phyloP scores from a whole-genome alignment of 2,113 vertebrate genomes.

The Tyrannus savana region DNA sequence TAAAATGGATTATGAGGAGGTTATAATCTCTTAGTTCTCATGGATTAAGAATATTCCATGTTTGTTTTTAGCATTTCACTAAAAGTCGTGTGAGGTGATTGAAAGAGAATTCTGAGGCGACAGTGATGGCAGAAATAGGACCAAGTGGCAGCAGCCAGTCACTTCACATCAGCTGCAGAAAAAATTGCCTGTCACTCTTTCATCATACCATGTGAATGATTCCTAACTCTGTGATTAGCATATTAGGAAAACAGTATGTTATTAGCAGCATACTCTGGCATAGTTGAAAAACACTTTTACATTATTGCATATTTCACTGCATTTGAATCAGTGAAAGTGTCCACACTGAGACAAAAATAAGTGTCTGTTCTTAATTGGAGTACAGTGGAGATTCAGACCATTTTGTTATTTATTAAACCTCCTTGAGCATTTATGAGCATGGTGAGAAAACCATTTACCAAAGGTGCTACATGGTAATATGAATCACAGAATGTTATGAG shows the following conservation, averaged over 20 bases:
- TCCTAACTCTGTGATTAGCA: not conserved
- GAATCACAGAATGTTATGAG: not conserved
- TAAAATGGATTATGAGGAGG: not conserved
- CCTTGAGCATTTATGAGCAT: not conserved
- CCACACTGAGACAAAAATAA: not conserved
- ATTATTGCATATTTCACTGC: not conserved
- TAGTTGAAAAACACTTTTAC: not conserved
- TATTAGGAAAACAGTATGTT: not conserved
- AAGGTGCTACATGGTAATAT: not conserved
- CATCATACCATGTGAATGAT: not conserved
- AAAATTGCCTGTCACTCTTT: not conserved
- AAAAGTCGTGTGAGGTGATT: not conserved
- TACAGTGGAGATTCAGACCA: not conserved
- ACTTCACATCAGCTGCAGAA: not conserved
- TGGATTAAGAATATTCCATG: not conserved
- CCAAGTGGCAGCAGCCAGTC: not conserved
- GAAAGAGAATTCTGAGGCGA: not conserved
- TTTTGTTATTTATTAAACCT: not conserved
- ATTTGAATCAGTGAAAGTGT: not conserved
- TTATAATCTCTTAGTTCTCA: not conserved
- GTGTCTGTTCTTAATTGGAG: not conserved
- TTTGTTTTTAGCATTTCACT: not conserved
- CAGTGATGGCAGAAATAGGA: not conserved
- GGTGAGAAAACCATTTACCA: not conserved
- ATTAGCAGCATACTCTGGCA: not conserved